Base-by-base conservation (phyloP, 2,113 vertebrate species). In the Lamprotornis superbus region DNA sequence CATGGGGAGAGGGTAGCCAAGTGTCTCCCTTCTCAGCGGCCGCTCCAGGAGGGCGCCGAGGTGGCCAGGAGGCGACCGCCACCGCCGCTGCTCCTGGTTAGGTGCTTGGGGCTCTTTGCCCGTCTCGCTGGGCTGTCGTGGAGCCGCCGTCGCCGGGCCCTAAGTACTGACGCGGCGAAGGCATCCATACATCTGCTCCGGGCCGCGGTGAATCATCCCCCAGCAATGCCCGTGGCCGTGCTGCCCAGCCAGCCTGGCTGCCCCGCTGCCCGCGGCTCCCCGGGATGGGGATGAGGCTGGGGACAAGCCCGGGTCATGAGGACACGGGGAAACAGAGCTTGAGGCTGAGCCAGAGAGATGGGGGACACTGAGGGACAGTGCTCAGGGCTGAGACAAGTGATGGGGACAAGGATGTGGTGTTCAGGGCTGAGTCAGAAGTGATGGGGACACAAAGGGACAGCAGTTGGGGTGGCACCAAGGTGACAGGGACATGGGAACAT, bases 121-220 rank as follows among this genome's bases (percentile, higher is more conserved):
- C 27, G 76, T 90, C 92, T 85, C 60, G 6, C 65, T 74, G 74
- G 13, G 71, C 50, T 96, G 90, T 78, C 56, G 35, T 7, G 56
- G 82, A 84, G 94, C 95, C 69, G 78, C 80, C 60, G 81, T 84
- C 59, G 61, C 94, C 65, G 5, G 56, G 78, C 86, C 46, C 22
- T 94, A 95, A 96, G 61, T 80, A 85, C 93, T 47, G 93, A 96
- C 94, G 95, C 95, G 22, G 65, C 2, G 2, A 50, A 93, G n/a
- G 94, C 82, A 90, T 84, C 94, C 94, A 84, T 90, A 65, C 82
- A 67, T 91, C 74, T 78, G 93, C 93, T 90, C 20, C 12, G 9
- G 93, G 93, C 95, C 20, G 67, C 31, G 19, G 44, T 96, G 95
- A 96, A 93, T 95, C 95, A 96, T 93, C 56, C 74, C 40, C 56